Conservation (phyloP, 2,113 vertebrate genomes). For the Neopipo cinnamomea region DNA sequence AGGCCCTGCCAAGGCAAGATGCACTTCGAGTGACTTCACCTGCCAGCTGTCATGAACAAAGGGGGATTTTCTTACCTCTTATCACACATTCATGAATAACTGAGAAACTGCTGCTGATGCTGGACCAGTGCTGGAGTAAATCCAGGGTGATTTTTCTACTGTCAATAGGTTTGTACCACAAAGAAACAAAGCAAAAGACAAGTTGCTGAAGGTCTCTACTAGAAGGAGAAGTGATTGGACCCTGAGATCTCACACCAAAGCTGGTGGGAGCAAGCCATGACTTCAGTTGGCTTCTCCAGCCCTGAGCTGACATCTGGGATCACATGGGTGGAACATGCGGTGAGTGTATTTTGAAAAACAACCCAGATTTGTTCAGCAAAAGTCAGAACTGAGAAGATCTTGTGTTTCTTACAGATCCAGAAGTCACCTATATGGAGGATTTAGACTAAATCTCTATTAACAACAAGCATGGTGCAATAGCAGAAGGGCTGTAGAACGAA, state of each 20-base stretch:
- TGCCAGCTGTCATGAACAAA: neutral
- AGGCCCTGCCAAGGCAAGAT: neutral
- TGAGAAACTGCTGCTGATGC: neutral
- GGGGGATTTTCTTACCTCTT: neutral
- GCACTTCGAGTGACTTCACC: neutral
- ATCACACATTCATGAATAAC: neutral
- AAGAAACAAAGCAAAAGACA: neutral
- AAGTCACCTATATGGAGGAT: neutral
- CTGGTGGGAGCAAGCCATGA: neutral
- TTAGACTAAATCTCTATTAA: neutral
- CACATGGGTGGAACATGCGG: rapidly evolving
- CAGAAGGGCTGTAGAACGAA: neutral
- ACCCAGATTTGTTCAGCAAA: neutral
- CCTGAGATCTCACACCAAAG: neutral
- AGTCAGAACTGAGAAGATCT: neutral
- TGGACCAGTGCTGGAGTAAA: neutral
- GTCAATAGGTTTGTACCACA: neutral
- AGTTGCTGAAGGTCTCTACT: neutral
- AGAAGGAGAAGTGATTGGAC: neutral
- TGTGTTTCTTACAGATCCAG: neutral
- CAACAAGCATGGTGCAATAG: neutral
- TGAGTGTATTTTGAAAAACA: neutral
- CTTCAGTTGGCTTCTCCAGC: neutral
- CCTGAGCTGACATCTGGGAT: neutral
- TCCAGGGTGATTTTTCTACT: neutral